Percentiles rank a stretch among this genome's conserved stretches.
phyloP scores from a whole-genome alignment of 1,140 invertebrate genomes.

The Pseudachorutes palmiensis region DNA sequence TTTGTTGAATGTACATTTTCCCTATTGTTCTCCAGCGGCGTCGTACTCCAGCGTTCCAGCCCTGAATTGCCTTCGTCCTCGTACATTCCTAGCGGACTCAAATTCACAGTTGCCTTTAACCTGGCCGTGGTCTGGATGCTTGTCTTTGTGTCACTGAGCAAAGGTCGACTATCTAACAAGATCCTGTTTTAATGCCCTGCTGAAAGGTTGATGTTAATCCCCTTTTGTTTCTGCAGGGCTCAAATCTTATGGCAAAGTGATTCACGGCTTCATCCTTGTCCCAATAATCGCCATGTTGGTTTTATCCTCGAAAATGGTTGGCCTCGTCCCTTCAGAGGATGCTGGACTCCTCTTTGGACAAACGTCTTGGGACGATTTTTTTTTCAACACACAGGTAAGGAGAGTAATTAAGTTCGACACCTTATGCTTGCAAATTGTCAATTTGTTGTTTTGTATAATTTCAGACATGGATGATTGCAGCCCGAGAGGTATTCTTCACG shows the following conservation, averaged over 20 bases:
- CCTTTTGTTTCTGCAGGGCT: slow-evolving; percentile 51
- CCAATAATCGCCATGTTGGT: slow-evolving; percentile 64
- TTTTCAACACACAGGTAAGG: slow-evolving; percentile 62
- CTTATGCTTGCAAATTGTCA: no score
- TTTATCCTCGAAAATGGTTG: slow-evolving; percentile 63
- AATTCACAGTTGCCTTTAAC: slow-evolving; percentile 81
- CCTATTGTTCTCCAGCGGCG: slow-evolving; percentile 53
- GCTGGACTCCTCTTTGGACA: slow-evolving; percentile 61
- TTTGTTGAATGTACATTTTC: slow-evolving; percentile 1
- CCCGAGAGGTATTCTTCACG: slow-evolving; percentile 76
- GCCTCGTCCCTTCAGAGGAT: slow-evolving; percentile 55
- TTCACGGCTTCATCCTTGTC: slow-evolving; percentile 62
- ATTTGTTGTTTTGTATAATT: slow-evolving; percentile 2
- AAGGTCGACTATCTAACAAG: slow-evolving; percentile 50
- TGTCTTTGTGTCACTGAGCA: slow-evolving; percentile 77
- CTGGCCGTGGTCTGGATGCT: slow-evolving; percentile 83
- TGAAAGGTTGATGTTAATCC: neutral
- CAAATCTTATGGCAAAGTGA: slow-evolving; percentile 73
- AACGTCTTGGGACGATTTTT: slow-evolving; percentile 72
- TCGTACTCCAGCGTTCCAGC: slow-evolving; percentile 62
- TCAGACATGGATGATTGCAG: slow-evolving; percentile 76
- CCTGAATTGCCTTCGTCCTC: slow-evolving; percentile 43
- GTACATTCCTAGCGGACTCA: slow-evolving; percentile 48
- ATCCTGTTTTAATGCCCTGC: neutral
- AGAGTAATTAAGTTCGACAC: neutral